Conservation (phyloP, 2,797 vertebrate genomes). For the Dipus sagitta region DNA sequence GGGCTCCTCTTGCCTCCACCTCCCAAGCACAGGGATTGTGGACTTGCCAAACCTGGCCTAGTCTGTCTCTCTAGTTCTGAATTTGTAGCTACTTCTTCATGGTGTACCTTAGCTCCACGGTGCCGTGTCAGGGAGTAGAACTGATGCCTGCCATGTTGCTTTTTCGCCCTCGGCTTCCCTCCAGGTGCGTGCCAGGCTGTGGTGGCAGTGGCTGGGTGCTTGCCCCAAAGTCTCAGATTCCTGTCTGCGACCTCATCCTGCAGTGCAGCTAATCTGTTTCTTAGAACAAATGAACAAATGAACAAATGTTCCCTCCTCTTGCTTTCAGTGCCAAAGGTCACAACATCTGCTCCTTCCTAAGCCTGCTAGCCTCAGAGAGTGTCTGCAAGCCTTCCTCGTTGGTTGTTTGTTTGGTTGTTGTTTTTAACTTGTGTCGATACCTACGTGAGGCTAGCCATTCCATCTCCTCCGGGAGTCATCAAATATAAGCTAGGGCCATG, state of each 20-base stretch:
- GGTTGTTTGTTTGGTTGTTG: not conserved
- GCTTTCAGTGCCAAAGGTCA: not conserved
- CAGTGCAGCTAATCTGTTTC: not conserved
- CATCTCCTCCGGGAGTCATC: too few species aligned
- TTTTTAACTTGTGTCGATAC: not conserved
- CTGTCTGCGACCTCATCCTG: not conserved
- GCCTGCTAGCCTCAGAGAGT: not conserved
- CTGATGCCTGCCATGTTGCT: rapidly evolving
- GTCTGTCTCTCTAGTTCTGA: conserved; percentile 28
- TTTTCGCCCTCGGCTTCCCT: not conserved
- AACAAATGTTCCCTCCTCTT: not conserved
- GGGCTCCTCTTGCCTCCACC: not conserved
- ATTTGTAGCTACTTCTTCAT: not conserved
- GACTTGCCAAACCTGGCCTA: too few species aligned
- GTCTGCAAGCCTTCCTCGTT: not conserved
- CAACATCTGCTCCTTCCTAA: not conserved
- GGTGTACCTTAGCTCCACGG: not conserved
- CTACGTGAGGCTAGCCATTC: not conserved
- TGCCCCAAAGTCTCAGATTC: not conserved
- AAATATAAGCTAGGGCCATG: not conserved
- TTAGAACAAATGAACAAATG: not conserved
- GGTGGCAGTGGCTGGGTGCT: not conserved
- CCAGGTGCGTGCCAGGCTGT: not conserved
- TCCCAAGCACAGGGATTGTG: not conserved
- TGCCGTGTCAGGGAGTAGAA: rapidly evolving